Conservation (phyloP, 92 coral and sea anemone species). For the Zoanthus solanderi region DNA sequence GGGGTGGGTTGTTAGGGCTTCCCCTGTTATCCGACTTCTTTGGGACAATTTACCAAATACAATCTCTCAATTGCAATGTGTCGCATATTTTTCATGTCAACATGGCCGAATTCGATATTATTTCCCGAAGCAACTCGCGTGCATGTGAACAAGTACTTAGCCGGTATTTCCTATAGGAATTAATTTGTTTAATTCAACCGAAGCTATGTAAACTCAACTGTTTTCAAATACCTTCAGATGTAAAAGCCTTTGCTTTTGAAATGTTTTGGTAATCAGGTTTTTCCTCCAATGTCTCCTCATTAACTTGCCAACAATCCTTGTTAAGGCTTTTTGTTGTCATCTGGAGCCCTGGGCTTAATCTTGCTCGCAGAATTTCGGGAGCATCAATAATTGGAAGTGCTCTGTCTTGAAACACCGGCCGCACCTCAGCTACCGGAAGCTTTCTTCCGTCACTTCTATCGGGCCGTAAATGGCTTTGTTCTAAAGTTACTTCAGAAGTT, state of each 20-base stretch:
- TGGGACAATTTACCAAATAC: too few relatives aligned
- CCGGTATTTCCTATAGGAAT: too few relatives aligned
- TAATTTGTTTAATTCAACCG: too few relatives aligned
- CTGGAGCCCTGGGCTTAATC: slow-evolving; percentile 28
- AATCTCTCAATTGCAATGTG: too few relatives aligned
- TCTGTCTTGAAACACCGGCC: slow-evolving; percentile 23
- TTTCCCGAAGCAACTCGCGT: too few relatives aligned
- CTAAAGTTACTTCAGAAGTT: background rate
- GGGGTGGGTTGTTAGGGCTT: too few relatives aligned
- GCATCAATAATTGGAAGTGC: slow-evolving; percentile 17
- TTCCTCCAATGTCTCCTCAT: background rate
- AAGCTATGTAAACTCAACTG: background rate
- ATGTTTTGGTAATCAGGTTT: slow-evolving; percentile 27
- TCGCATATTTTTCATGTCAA: too few relatives aligned
- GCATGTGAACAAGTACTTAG: too few relatives aligned
- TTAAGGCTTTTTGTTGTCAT: slow-evolving; percentile 24
- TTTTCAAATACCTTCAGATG: slow-evolving; percentile 16
- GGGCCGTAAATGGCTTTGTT: background rate
- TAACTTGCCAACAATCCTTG: background rate
- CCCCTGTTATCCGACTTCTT: too few relatives aligned
- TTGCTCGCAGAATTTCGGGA: slow-evolving; percentile 19
- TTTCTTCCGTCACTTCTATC: background rate
- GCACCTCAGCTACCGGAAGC: slow-evolving; percentile 29
- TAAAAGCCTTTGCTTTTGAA: background rate
- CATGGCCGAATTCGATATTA: too few relatives aligned